These are phyloP conservation scores for Leptocoma aspasia DNA, from an alignment of 2,113 vertebrate genomes.

Conservation along the genomic window DNA sequence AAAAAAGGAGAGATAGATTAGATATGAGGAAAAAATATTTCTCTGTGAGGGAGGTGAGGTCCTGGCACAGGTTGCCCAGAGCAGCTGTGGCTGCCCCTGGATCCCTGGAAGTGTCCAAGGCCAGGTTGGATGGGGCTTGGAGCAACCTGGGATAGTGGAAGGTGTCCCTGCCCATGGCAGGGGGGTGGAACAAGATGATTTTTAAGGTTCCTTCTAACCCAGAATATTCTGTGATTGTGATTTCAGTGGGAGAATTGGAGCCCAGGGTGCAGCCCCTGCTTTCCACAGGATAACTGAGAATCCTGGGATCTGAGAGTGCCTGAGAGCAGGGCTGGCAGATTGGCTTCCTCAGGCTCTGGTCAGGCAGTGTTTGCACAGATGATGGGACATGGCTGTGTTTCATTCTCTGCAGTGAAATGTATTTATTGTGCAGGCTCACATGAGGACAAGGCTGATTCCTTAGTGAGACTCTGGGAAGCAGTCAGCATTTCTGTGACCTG, in stretches of 20 bases:
- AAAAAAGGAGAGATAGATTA: background rate
- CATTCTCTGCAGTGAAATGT: background rate
- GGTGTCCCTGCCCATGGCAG: background rate
- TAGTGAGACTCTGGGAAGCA: background rate
- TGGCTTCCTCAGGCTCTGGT: background rate
- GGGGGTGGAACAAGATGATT: background rate
- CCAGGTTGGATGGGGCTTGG: fast-evolving
- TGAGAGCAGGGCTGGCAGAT: background rate
- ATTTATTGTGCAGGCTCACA: background rate
- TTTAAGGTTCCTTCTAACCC: background rate
- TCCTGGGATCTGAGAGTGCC: background rate
- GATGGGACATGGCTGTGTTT: background rate
- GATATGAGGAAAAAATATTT: background rate
- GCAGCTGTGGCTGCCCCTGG: background rate
- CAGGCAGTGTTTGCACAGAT: background rate
- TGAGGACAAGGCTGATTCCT: background rate
- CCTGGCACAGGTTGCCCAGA: background rate
- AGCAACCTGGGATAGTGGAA: fast-evolving
- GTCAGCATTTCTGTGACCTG: conserved; percentile 26
- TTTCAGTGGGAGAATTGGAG: fast-evolving
- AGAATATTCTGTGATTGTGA: background rate
- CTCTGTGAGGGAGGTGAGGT: fast-evolving
- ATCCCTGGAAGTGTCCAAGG: background rate
- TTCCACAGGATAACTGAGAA: background rate
- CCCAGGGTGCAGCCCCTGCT: background rate